Conservation (phyloP, 2,113 vertebrate genomes). For the Pontoporia blainvillei region DNA sequence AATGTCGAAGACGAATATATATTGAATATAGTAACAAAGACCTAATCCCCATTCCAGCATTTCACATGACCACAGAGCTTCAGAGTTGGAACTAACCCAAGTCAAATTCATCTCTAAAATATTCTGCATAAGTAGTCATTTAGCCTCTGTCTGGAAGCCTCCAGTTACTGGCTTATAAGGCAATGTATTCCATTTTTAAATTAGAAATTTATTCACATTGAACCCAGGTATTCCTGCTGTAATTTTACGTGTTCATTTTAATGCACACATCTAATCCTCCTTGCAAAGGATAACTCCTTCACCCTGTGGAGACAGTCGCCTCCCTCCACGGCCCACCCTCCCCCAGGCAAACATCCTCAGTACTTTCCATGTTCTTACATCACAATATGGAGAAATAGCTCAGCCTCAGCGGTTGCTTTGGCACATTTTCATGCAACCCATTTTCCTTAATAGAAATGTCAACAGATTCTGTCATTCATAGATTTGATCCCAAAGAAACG, state of each 20-base stretch:
- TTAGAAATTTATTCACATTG: background rate
- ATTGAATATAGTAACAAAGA: background rate
- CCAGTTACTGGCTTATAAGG: background rate
- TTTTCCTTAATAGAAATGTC: background rate
- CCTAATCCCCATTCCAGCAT: background rate
- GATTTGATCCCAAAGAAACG: background rate
- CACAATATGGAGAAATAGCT: background rate
- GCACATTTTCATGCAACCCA: background rate
- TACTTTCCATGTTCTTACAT: fast-evolving
- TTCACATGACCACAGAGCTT: background rate
- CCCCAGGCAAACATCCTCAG: fast-evolving
- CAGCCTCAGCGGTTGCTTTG: fast-evolving
- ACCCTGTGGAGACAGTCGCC: background rate
- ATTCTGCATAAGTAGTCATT: background rate
- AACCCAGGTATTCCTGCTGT: background rate
- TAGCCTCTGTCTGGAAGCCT: background rate
- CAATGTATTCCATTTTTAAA: background rate
- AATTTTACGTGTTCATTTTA: background rate
- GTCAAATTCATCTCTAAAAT: background rate
- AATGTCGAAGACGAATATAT: background rate
- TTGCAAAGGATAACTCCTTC: background rate
- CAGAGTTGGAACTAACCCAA: background rate
- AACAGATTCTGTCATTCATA: background rate
- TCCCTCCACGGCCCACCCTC: background rate
- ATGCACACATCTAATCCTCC: background rate